Conservation (phyloP, 2,797 vertebrate genomes). For the Sebastes matsubarae region DNA sequence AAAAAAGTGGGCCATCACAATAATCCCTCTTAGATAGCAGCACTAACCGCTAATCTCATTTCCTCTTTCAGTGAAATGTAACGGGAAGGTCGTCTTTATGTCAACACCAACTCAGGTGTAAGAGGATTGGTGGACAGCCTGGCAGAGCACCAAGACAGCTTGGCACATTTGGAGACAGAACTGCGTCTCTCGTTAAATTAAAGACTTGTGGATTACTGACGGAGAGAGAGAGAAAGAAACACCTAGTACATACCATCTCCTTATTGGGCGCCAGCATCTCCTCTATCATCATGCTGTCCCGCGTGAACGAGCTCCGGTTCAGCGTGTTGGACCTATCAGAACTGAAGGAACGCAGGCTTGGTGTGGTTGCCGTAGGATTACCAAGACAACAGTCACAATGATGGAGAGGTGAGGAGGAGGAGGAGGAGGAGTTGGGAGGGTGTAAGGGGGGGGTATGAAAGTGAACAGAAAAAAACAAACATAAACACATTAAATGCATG, state of each 20-base stretch:
- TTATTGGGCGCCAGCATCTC: slow-evolving; percentile 92
- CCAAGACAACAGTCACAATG: slow-evolving; percentile 81
- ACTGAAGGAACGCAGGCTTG: slow-evolving; percentile 99
- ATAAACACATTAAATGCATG: slow-evolving; percentile 93
- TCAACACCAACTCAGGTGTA: slow-evolving; percentile 34
- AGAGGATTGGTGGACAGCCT: slow-evolving; percentile 54
- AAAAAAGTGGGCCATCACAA: slow-evolving; percentile 15
- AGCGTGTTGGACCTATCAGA: slow-evolving; percentile 99
- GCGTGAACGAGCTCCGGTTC: slow-evolving; percentile 94
- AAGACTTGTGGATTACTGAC: background rate
- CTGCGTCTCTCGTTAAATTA: slow-evolving; percentile 14
- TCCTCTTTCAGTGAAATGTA: slow-evolving; percentile 43
- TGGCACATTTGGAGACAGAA: slow-evolving; percentile 29
- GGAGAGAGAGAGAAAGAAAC: background rate
- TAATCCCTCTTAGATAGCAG: slow-evolving; percentile 20
- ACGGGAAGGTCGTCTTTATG: slow-evolving; percentile 42
- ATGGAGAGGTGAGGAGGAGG: slow-evolving; percentile 42
- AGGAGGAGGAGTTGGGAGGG: slow-evolving; percentile 15
- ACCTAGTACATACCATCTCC: slow-evolving; percentile 87
- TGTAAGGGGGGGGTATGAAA: slow-evolving; percentile 29
- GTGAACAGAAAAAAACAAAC: slow-evolving; percentile 78
- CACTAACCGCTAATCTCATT: slow-evolving; percentile 40
- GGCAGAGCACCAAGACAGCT: slow-evolving; percentile 18
- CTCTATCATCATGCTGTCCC: slow-evolving; percentile 98
- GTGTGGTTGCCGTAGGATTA: slow-evolving; percentile 70